Percentiles rank a stretch among this genome's conserved stretches.
Conservation (phyloP, 2,797 vertebrate genomes). For the Picus viridis region DNA sequence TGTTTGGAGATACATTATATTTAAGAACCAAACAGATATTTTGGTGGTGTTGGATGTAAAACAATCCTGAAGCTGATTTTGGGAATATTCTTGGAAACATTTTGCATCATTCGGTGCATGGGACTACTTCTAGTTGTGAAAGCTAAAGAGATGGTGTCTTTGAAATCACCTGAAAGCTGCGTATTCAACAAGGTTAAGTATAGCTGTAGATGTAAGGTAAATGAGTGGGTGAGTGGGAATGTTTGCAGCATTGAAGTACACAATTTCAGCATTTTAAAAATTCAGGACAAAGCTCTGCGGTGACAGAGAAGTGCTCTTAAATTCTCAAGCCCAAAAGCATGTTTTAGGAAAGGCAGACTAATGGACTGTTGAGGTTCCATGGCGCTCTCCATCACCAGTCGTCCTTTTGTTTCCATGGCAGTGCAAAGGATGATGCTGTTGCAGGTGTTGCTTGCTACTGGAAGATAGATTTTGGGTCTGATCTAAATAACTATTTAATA, state of each 20-base stretch:
- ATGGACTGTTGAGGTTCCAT: neutral
- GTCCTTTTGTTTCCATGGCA: constrained; percentile 60
- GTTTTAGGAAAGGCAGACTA: neutral
- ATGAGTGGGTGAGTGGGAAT: neutral
- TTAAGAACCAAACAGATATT: neutral
- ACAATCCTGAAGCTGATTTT: neutral
- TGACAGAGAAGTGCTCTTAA: neutral
- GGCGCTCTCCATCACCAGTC: neutral
- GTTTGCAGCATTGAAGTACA: neutral
- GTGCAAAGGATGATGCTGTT: neutral
- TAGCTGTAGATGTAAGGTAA: neutral
- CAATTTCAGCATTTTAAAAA: neutral
- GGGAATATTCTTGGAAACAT: neutral
- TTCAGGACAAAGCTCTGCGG: rapidly evolving
- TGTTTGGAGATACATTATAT: neutral
- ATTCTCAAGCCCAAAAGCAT: rapidly evolving
- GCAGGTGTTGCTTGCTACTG: constrained; percentile 28
- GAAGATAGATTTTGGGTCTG: constrained; percentile 29
- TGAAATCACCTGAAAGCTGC: neutral
- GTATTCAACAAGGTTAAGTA: neutral
- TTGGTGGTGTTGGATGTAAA: neutral
- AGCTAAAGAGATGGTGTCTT: neutral
- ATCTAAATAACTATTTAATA: constrained; percentile 47
- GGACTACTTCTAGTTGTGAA: neutral
- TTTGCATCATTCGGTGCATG: rapidly evolving